Base-by-base conservation (phyloP, 2,888 invertebrate species). In the Macrostomum cliftonense region DNA sequence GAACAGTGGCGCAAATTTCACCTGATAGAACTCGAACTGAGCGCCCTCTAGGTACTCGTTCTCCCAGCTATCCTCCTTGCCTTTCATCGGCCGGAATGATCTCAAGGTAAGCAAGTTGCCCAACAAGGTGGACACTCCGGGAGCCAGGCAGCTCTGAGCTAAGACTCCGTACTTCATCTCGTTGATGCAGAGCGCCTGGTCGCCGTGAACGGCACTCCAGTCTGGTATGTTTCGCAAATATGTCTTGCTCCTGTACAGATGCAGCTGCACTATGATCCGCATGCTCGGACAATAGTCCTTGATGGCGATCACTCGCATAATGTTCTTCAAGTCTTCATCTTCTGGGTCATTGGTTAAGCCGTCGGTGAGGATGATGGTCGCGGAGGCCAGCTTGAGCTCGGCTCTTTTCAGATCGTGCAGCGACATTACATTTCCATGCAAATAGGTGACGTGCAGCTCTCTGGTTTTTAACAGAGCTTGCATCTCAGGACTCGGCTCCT, bases 81-180 rank as follows among this genome's bases (percentile, higher is more conserved):
- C 28, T 28, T 28, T 28, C 28, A 28, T 28, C 28, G 28, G 28
- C 28, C 9, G 4, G 28, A 28, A 28, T 9, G 45, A 45, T 12
- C 37, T 17, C 28, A 45, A 21, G 2, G 45, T 45, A 13, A 28
- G 38, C 13, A 45, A 36, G 28, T 45, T 45, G 5, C 37, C 45
- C 28, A 45, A 16, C 4, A 45, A 36, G 17, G 45, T 45, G 13
- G 45, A 45, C 16, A 45, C 36, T 19, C 45, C 45, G 4, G 45
- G 45, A 45, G 45, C 45, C 2, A 45, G 28, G 16, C 45, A 45
- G 45, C 16, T 45, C 45, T 45, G 45, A 16, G 45, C 45, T 16
- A 45, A 14, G 45, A 45, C 36, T 14, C 45, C 45, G 14, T 37
- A 45, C n/a, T 45, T 45, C 28, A 45, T 14, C n/a, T 45, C 45